Evolutionary conservation across 2,888 invertebrate genomes (phyloP).

Genomic region (Fragum whitleyi): DNA sequence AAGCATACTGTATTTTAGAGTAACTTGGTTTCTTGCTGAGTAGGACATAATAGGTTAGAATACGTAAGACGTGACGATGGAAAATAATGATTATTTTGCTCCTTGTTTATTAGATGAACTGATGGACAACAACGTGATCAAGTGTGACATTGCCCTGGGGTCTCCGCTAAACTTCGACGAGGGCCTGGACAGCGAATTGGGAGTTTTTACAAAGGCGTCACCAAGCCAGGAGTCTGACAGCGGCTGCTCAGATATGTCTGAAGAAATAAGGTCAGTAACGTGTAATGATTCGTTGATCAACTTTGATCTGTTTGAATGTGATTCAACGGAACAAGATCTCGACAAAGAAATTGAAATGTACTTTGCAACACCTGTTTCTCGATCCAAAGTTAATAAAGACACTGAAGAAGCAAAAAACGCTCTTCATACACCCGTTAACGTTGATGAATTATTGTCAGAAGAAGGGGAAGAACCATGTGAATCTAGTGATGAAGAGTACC

Average conservation of each 20-base stretch:
- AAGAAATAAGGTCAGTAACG: slow-evolving; percentile 54
- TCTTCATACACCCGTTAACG: background rate
- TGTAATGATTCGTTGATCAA: slow-evolving; percentile 29
- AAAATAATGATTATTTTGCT: slow-evolving; percentile 37
- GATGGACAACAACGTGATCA: slow-evolving; percentile 59
- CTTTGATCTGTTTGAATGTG: slow-evolving; percentile 21
- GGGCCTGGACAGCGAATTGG: background rate
- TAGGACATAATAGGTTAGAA: background rate
- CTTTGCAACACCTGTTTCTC: slow-evolving; percentile 22
- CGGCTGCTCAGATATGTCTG: slow-evolving; percentile 71
- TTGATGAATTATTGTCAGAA: background rate
- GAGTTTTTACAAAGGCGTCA: slow-evolving; percentile 56
- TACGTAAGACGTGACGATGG: background rate
- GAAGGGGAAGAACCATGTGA: background rate
- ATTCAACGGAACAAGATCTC: slow-evolving; percentile 26
- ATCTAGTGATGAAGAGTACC: slow-evolving; percentile 13
- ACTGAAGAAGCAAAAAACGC: background rate
- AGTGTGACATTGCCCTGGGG: slow-evolving; percentile 63
- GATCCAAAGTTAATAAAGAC: background rate
- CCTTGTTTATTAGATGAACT: slow-evolving; percentile 71
- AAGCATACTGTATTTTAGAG: background rate
- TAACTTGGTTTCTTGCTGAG: background rate
- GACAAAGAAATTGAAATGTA: slow-evolving; percentile 44
- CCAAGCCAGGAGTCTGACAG: slow-evolving; percentile 80
- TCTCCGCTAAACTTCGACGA: background rate